Evolutionary conservation across 2,888 invertebrate genomes (phyloP).

Genomic region (Rhabditoides inermis): DNA sequence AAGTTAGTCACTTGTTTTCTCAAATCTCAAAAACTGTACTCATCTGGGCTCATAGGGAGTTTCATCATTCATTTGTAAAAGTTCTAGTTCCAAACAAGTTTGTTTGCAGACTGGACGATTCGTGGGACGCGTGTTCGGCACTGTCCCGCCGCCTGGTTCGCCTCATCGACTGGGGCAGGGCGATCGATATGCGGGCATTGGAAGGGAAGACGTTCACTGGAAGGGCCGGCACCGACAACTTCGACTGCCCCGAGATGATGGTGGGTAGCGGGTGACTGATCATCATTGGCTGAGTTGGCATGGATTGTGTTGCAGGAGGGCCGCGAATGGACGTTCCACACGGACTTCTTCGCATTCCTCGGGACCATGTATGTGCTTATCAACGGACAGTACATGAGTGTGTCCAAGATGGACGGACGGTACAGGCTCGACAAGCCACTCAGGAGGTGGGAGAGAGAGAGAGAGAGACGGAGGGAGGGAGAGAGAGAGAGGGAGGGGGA

Average conservation of each 20-base stretch:
- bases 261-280: no score
- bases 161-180: constrained; percentile 85
- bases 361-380: constrained; percentile 78
- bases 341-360: constrained; percentile 80
- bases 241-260: constrained; percentile 69
- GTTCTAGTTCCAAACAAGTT: no score
- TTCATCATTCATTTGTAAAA: background rate
- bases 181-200: constrained; percentile 81
- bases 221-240: constrained; percentile 61
- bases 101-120: no score
- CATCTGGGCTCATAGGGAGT: background rate
- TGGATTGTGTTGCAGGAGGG: constrained; percentile 64
- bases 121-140: no score
- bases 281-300: no score
- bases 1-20: background rate
- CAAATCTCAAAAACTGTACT: background rate
- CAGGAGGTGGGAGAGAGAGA: background rate
- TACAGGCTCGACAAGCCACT: background rate
- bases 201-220: constrained; percentile 59
- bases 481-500: background rate
- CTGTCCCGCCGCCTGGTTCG: constrained; percentile 55
- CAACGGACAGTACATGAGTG: constrained; percentile 70
- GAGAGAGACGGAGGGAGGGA: constrained; percentile 2
- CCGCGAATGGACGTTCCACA: constrained; percentile 74
- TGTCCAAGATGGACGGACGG: background rate